Evolutionary conservation across 2,113 vertebrate species (phyloP), one percentile per base, ranked within the genome.

Genomic region (Brachypteracias leptosomus): DNA sequence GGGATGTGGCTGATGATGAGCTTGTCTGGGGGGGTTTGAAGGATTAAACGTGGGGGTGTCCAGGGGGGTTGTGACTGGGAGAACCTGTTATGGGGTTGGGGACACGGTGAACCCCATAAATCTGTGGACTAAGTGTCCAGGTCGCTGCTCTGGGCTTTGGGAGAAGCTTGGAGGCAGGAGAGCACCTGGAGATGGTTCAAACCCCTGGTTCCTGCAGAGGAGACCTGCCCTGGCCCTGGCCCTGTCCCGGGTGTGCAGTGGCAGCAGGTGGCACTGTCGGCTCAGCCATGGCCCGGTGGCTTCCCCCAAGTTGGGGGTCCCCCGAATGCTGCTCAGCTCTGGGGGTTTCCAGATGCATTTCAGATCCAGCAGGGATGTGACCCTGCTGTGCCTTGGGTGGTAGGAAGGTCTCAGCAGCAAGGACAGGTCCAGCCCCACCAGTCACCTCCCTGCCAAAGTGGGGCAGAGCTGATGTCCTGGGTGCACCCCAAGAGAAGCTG

Each of bases 251-350:
- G 63, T 52, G 52, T 15, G 92, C 61, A 42, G 5, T 92, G 96
- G 96, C 96, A 90, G 78, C 96, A 96, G 96, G 93, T 93, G 96
- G 95, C 96, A 93, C 95, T 96, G 91, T 96, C 49, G 91, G 58
- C 96, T 83, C 0, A 54, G 91, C 15, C 95, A 76, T 6, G 11
- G 74, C 81, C 31, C 0, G 1, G 9, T 2, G 35, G 7, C 78
- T 52, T 44, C 62, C 88, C 75, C 18, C 2, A 14, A 7, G 10
- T 35, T 44, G 95, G 93, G 88, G 40, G 29, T 38, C 65, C 74
- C 65, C 63, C 4, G 6, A 11, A 47, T 62, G 66, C 38, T 16
- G 46, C 81, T 82, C 40, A 19, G 35, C 29, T 29, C 29, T 7
- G 8, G 79, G 70, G 58, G 42, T 10, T 51, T 36, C 3, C 66